A percentile compares a stretch with the other conserved stretches of the same genome.
phyloP scores from a whole-genome alignment of 2,113 vertebrate genomes.

The Cinclus mexicanus region DNA sequence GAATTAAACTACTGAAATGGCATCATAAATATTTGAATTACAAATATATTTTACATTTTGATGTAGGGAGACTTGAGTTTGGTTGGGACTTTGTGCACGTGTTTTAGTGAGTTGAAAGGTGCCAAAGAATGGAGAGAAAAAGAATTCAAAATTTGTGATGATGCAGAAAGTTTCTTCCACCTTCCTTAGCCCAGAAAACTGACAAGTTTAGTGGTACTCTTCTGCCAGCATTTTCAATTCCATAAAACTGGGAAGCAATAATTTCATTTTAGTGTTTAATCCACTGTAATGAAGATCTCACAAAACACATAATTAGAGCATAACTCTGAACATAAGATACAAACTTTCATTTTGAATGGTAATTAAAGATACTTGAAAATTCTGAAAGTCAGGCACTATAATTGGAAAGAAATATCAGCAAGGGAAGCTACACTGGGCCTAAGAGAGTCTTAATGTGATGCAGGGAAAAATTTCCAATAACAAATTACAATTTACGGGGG shows the following conservation, averaged over 20 bases:
- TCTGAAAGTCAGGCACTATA: not conserved
- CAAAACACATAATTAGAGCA: not conserved
- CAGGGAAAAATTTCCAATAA: not conserved
- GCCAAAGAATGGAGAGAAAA: not conserved
- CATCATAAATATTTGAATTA: not conserved
- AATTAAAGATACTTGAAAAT: not conserved
- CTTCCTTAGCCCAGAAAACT: not conserved
- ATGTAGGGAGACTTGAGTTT: not conserved
- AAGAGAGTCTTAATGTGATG: not conserved
- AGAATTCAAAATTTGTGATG: not conserved
- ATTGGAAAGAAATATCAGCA: not conserved
- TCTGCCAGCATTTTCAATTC: not conserved
- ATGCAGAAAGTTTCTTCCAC: not conserved
- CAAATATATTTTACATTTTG: not conserved
- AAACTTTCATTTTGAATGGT: not conserved
- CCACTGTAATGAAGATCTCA: not conserved
- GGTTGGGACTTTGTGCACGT: not conserved
- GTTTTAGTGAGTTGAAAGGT: not conserved
- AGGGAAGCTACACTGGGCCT: not conserved
- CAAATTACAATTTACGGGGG: not conserved
- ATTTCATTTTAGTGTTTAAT: not conserved
- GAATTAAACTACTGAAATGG: not conserved
- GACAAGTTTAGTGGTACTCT: rapidly evolving
- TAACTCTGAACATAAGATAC: not conserved
- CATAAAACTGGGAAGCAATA: not conserved